Base-by-base conservation (phyloP, 2,888 invertebrate genomes). In the Nymphalis c-album region DNA sequence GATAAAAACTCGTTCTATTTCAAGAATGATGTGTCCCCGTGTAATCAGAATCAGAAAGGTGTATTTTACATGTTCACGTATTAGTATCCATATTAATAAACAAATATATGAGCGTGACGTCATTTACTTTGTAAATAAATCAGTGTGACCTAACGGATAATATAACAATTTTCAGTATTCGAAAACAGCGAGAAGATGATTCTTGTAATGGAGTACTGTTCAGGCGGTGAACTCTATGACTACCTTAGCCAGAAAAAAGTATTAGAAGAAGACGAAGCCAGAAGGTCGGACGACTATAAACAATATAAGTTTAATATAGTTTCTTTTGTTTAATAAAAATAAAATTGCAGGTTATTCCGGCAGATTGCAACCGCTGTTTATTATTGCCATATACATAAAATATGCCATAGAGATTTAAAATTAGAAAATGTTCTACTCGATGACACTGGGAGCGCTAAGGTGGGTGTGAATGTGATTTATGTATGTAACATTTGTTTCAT, bases 161-260 rank as follows among this genome's bases (percentile, higher is more conserved):
- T 55, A n/a, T n/a, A 22, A 55, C 17, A 5, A 31, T 74, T 93
- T 94, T 74, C 93, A 98, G 99, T 99, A 78, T 99, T 99, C 93
- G 99, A 99, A 94, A 99, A 99, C 93, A 96, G 97, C 82, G 99
- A 99, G 91, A 98, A 99, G 93, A 99, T 99, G 95, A 98, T 99
- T 77, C 94, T 99, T 75, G 99, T 99, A 46, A 99, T 99, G 99
- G 99, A 99, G 91, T 99, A 98, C 89, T 99, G 99, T 74, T 97
- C 97, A 70, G 99, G 99, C 69, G 99, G 99, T 69, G 99, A 99
- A 92, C 93, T 99, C 45, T 99, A 99, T 86, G 99, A 99, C 91
- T 99, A 98, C 91, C 94, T 99, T 77, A 97, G 97, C 83, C 97
- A 97, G 85, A 94, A 96, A 76, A 98, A 98, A 93, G 97, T 98